phyloP scores from a whole-genome alignment of 2,797 vertebrate species.

The Clarias fuscus region DNA sequence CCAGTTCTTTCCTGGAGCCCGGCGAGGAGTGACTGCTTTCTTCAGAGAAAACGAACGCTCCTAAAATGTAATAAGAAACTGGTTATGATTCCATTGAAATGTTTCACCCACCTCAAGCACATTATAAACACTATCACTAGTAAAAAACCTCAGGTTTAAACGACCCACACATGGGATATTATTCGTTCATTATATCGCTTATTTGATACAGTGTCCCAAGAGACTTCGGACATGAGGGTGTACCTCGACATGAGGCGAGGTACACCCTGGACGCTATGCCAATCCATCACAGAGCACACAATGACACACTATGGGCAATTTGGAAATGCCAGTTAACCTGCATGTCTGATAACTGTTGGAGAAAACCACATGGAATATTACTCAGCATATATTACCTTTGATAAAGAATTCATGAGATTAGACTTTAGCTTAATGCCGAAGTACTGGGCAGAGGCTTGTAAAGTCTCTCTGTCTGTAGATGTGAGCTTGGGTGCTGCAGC shows the following conservation, averaged over 20 bases:
- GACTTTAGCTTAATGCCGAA: conserved; percentile 86
- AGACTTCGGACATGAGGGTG: too few species aligned
- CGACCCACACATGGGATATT: background rate
- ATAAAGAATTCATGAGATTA: conserved; percentile 70
- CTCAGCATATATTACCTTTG: conserved; percentile 71
- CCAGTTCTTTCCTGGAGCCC: conserved; percentile 55
- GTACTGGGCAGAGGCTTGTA: conserved; percentile 70
- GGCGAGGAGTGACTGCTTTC: conserved; percentile 64
- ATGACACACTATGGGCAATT: too few species aligned
- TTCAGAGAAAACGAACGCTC: conserved; percentile 71
- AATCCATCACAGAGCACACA: too few species aligned
- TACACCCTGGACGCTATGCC: too few species aligned
- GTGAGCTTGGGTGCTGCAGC: conserved; percentile 56
- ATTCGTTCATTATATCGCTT: too few species aligned
- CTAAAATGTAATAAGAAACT: conserved; percentile 55
- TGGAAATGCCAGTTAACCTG: too few species aligned
- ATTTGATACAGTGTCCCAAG: too few species aligned
- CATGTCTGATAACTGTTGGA: too few species aligned
- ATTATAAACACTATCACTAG: background rate
- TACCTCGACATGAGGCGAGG: too few species aligned
- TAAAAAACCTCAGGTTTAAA: background rate
- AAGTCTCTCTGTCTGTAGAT: conserved; percentile 47
- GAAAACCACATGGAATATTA: background rate
- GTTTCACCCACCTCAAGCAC: background rate
- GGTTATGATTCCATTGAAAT: background rate